A percentile compares a stretch with the other conserved stretches of the same genome.
phyloP scores from a whole-genome alignment of 2,113 vertebrate species.

The Apaloderma vittatum region DNA sequence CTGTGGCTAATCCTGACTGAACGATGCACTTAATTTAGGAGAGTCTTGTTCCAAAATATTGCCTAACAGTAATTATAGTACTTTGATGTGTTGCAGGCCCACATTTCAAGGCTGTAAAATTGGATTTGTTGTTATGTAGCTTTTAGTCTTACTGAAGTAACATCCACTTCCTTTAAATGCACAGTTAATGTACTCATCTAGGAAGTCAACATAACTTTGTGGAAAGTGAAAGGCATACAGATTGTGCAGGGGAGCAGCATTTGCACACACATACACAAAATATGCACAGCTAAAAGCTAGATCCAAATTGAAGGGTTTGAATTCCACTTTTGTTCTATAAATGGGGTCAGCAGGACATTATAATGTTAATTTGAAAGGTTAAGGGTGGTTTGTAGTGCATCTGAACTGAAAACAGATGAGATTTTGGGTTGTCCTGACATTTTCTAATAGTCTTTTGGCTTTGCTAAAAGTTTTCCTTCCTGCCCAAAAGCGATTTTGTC shows the following conservation, averaged over 20 bases:
- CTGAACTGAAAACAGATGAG: not conserved
- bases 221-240: not conserved
- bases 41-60: constrained; percentile 19
- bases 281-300: not conserved
- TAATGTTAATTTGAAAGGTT: not conserved
- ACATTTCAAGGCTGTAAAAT: not conserved
- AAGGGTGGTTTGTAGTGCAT: not conserved
- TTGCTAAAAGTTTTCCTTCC: not conserved
- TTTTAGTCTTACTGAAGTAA: not conserved
- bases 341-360: not conserved
- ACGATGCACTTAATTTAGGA: not conserved
- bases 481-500: not conserved
- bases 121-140: not conserved
- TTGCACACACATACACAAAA: not conserved
- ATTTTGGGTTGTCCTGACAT: not conserved
- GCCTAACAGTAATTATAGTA: not conserved
- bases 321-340: not conserved
- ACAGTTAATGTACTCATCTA: not conserved
- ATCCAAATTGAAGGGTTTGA: not conserved
- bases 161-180: not conserved
- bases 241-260: rapidly evolving
- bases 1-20: not conserved
- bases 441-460: not conserved
- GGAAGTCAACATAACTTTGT: not conserved
- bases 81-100: not conserved